phyloP scores from a whole-genome alignment of 2,797 vertebrate species.

The Myiothlypis coronata region DNA sequence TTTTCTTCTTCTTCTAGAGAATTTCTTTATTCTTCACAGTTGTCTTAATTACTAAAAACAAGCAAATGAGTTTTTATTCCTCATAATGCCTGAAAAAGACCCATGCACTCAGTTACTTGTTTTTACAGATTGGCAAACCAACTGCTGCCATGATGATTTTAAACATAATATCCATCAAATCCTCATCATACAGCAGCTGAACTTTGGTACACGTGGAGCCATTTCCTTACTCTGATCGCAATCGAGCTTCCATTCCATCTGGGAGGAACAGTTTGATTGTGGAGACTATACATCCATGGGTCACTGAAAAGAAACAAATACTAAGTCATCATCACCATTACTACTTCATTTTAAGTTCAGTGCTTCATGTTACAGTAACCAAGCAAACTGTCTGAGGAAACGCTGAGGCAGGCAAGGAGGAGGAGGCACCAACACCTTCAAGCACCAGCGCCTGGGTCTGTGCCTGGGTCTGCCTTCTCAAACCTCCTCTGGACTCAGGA shows the following conservation, averaged over 20 bases:
- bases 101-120: background rate
- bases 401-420: background rate
- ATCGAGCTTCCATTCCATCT: conserved; percentile 96
- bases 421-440: background rate
- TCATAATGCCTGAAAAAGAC: background rate
- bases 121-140: background rate
- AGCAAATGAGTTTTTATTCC: background rate
- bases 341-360: background rate
- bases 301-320: conserved; percentile 83
- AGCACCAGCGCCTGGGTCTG: background rate
- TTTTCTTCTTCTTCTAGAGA: background rate
- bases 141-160: background rate
- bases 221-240: conserved; percentile 93
- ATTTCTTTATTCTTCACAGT: background rate
- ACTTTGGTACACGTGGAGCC: background rate
- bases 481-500: background rate
- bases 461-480: background rate
- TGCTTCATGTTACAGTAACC: background rate
- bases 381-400: background rate
- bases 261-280: conserved; percentile 98
- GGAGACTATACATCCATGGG: conserved; percentile 99
- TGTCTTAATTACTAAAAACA: background rate
- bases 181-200: background rate
- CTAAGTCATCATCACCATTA: background rate
- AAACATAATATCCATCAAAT: background rate